Conservation (phyloP, 2,888 invertebrate genomes). For the Drosophila antonietae region DNA sequence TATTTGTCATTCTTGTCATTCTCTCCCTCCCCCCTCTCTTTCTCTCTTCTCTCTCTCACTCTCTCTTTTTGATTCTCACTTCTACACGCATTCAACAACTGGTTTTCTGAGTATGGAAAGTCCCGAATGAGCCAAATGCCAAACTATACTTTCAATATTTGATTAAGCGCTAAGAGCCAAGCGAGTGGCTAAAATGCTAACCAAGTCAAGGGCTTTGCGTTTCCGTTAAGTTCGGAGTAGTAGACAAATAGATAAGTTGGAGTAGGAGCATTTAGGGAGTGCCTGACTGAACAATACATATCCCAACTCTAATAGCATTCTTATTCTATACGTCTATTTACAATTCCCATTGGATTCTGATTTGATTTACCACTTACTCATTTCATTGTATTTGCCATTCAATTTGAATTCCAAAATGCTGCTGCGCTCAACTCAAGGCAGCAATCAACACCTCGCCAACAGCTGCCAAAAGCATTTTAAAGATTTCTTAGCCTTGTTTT, state of each 20-base stretch:
- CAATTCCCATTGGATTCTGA: not conserved
- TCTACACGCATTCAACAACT: slow-evolving; percentile 20
- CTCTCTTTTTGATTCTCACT: not conserved
- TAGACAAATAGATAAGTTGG: not conserved
- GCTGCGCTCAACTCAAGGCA: not conserved
- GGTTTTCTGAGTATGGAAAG: slow-evolving; percentile 38
- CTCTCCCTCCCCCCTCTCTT: not conserved
- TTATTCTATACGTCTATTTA: not conserved
- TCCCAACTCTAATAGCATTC: too few species aligned
- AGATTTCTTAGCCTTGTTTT: not conserved
- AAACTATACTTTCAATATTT: slow-evolving; percentile 31
- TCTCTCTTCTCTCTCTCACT: not conserved
- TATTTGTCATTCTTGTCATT: not conserved
- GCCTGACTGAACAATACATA: too few species aligned
- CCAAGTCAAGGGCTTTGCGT: slow-evolving; percentile 8
- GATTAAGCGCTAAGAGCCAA: slow-evolving; percentile 9
- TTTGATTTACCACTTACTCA: not conserved
- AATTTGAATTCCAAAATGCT: not conserved
- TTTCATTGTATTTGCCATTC: not conserved
- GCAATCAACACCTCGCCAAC: not conserved
- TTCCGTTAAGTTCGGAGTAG: slow-evolving; percentile 5
- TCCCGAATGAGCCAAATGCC: slow-evolving; percentile 11
- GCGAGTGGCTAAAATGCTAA: slow-evolving; percentile 14
- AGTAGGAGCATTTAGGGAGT: not conserved
- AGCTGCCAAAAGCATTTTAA: slow-evolving; percentile 5